These are phyloP conservation scores for Agapostemon virescens DNA, from an alignment of 2,888 invertebrate species.

Conservation along the genomic window DNA sequence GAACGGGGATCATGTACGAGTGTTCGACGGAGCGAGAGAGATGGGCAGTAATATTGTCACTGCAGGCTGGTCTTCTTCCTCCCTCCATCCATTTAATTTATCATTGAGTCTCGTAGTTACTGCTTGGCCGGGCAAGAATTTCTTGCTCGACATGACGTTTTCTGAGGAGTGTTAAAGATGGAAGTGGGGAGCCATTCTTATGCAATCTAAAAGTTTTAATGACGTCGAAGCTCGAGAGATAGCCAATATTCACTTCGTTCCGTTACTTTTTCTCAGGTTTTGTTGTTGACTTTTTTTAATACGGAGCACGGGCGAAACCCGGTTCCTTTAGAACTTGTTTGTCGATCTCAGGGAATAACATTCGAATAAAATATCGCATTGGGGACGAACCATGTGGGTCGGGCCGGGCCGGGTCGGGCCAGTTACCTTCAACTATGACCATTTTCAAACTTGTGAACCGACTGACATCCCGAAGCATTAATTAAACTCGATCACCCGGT, in stretches of 20 bases:
- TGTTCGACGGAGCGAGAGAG: background rate
- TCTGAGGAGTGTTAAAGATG: slow-evolving; percentile 50
- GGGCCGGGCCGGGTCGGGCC: background rate
- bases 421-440: background rate
- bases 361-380: slow-evolving; percentile 27
- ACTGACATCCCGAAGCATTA: slow-evolving; percentile 5
- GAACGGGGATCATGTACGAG: slow-evolving; percentile 9
- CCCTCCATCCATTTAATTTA: slow-evolving; percentile 65
- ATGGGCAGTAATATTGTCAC: background rate
- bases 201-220: slow-evolving; percentile 80
- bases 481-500: slow-evolving; percentile 25
- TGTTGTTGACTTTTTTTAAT: slow-evolving; percentile 60
- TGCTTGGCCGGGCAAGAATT: slow-evolving; percentile 68
- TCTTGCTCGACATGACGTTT: slow-evolving; percentile 66
- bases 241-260: slow-evolving; percentile 78
- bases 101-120: slow-evolving; percentile 73
- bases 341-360: slow-evolving; percentile 31
- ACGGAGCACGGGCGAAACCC: slow-evolving; percentile 34
- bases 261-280: slow-evolving; percentile 71
- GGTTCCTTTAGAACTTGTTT: slow-evolving; percentile 26
- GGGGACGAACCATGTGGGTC: background rate
- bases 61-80: background rate
- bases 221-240: slow-evolving; percentile 74
- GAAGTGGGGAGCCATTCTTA: slow-evolving; percentile 72
- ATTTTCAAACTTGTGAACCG: slow-evolving; percentile 11